These are phyloP conservation scores for Microhierax caerulescens DNA, from an alignment of 2,797 vertebrate genomes.

Conservation along the genomic window DNA sequence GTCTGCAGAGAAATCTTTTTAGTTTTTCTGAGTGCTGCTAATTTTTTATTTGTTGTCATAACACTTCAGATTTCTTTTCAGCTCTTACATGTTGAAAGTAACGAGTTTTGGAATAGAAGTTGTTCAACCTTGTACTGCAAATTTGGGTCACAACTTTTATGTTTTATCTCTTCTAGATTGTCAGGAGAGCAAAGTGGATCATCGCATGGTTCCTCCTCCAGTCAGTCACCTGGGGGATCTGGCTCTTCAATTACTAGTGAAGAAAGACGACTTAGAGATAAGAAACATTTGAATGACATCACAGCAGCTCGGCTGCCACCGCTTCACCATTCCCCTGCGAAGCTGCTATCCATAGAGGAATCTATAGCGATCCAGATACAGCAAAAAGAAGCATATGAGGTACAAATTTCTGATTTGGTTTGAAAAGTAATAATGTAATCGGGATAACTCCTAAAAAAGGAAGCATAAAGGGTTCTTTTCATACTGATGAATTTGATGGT, in stretches of 20 bases:
- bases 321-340: conserved; percentile 81
- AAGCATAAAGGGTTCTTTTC: background rate
- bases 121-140: background rate
- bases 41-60: background rate
- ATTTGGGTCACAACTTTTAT: background rate
- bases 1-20: background rate
- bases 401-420: conserved; percentile 11
- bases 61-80: background rate
- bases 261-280: conserved; percentile 79
- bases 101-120: background rate
- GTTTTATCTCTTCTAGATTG: conserved; percentile 70
- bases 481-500: background rate
- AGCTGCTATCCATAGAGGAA: conserved; percentile 86
- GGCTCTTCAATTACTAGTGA: conserved; percentile 72
- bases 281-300: conserved; percentile 90
- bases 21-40: background rate
- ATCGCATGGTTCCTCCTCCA: conserved; percentile 57
- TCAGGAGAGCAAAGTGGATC: conserved; percentile 60
- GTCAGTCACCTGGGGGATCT: conserved; percentile 58
- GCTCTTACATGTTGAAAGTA: background rate
- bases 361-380: conserved; percentile 82
- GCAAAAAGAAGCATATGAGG: conserved; percentile 87
- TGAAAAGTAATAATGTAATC: background rate
- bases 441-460: background rate
- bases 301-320: conserved; percentile 88